Conservation (phyloP, 2,888 invertebrate genomes). For the Encarsia formosa region DNA sequence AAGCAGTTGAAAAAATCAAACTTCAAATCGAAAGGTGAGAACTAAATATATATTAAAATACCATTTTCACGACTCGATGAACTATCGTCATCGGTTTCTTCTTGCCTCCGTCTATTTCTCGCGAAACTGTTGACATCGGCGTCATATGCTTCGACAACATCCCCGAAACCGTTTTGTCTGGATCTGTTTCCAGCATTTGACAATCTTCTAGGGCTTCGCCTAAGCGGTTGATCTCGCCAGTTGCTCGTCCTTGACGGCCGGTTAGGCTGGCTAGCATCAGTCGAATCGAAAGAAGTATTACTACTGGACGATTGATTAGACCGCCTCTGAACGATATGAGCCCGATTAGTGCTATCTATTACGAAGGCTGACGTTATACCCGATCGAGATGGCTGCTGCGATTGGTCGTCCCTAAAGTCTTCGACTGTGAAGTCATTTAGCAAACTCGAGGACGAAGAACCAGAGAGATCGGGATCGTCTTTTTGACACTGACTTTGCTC, state of each 20-base stretch:
- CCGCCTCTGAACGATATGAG: slow-evolving; percentile 29
- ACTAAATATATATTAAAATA: no score
- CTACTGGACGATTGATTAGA: slow-evolving; percentile 30
- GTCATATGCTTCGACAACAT: slow-evolving; percentile 31
- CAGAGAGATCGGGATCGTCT: background rate
- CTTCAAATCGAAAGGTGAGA: no score
- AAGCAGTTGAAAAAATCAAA: no score
- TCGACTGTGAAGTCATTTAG: slow-evolving; percentile 36
- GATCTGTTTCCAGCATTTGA: background rate
- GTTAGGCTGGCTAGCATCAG: slow-evolving; percentile 33
- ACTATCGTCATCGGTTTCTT: slow-evolving; percentile 30
- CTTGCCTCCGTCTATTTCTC: slow-evolving; percentile 22
- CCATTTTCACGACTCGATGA: slow-evolving; percentile 13
- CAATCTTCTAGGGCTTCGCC: slow-evolving; percentile 29
- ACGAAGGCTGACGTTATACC: slow-evolving; percentile 43
- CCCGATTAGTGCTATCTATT: slow-evolving; percentile 40
- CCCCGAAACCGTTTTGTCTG: slow-evolving; percentile 32
- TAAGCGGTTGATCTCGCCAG: slow-evolving; percentile 35
- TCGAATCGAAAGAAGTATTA: slow-evolving; percentile 29
- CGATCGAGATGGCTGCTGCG: slow-evolving; percentile 39
- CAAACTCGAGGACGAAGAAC: slow-evolving; percentile 13
- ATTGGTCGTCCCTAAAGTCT: slow-evolving; percentile 35
- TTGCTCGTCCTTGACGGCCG: slow-evolving; percentile 36
- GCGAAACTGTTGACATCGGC: slow-evolving; percentile 24
- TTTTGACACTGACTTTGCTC: slow-evolving; percentile 32